Evolutionary conservation across 2,797 vertebrate genomes (phyloP), one percentile per base, ranked within the genome.

Genomic region (Cryptoblepharus egeriae): DNA sequence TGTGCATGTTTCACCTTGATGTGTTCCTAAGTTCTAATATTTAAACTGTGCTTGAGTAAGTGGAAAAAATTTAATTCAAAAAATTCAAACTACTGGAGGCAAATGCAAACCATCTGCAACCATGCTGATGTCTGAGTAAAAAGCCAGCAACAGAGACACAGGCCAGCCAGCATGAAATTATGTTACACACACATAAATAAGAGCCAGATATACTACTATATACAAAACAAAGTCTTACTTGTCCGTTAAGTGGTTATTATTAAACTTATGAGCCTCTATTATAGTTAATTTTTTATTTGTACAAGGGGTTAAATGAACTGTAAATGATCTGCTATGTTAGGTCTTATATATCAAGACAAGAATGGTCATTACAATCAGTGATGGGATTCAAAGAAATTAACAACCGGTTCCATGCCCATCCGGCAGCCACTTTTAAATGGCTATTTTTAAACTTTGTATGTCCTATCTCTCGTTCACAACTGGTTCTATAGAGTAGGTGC

Each of bases 51-150:
- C 15, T 61, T 68, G 9, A n/a, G n/a, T n/a, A n/a, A n/a, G n/a
- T n/a, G n/a, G n/a, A n/a, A n/a, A n/a, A n/a, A n/a, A n/a, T n/a
- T n/a, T n/a, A n/a, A 39, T 32, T 30, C 65, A 61, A 63, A 87
- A 80, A 67, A 78, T 69, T 10, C 12, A 82, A 87, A 81, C n/a
- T n/a, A n/a, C n/a, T n/a, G n/a, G n/a, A 82, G 3, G 67, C 70
- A 92, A 90, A 88, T 83, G 10, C 15, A 76, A 49, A 88, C 78
- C 85, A 85, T 82, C 16, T 90, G 77, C 70, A 90, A 80, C 32
- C 30, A 42, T 0, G 0, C 82, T 81, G 49, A 80, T 39, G 11
- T 75, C 82, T 88, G 72, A 83, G 88, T 88, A 71, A 26, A 22
- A 45, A 0, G 32, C 85, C 82, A 87, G 57, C 81, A 85, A 35